Evolutionary conservation across 2,113 vertebrate genomes (phyloP).

Genomic region (Engraulis encrasicolus): DNA sequence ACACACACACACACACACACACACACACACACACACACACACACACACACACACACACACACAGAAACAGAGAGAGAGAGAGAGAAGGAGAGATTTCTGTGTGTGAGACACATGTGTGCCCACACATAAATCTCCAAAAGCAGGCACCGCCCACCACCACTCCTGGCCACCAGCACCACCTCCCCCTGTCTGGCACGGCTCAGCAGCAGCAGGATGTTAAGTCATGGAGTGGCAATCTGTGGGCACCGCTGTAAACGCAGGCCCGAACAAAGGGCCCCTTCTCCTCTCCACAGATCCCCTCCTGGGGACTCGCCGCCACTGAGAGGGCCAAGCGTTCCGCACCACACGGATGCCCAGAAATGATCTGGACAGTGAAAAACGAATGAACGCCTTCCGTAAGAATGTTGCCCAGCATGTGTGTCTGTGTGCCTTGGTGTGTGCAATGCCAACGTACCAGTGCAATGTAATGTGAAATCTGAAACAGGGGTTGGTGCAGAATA

Average conservation of each 20-base stretch:
- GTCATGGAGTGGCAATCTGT: slow-evolving; percentile 45
- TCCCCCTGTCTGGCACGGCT: slow-evolving; percentile 46
- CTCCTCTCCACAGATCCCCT: slow-evolving; percentile 38
- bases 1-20: too few species aligned
- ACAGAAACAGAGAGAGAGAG: too few species aligned
- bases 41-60: too few species aligned
- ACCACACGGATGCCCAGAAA: background rate
- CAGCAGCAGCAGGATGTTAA: slow-evolving; percentile 51
- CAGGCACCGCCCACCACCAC: background rate
- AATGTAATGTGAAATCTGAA: too few species aligned
- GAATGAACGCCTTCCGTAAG: too few species aligned
- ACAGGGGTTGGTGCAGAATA: too few species aligned
- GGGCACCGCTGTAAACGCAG: slow-evolving; percentile 32
- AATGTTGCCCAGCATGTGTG: background rate
- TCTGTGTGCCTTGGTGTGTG: too few species aligned
- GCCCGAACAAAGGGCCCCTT: slow-evolving; percentile 57
- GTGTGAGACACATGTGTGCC: too few species aligned
- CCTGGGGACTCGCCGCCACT: slow-evolving; percentile 20
- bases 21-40: too few species aligned
- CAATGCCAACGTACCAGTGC: background rate
- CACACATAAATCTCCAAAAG: slow-evolving; percentile 12
- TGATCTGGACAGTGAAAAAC: background rate
- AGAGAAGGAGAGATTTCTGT: too few species aligned
- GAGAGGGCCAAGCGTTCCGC: slow-evolving; percentile 18
- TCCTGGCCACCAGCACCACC: too few species aligned